phyloP scores from a whole-genome alignment of 2,888 invertebrate genomes.

The Chorisops tibialis region DNA sequence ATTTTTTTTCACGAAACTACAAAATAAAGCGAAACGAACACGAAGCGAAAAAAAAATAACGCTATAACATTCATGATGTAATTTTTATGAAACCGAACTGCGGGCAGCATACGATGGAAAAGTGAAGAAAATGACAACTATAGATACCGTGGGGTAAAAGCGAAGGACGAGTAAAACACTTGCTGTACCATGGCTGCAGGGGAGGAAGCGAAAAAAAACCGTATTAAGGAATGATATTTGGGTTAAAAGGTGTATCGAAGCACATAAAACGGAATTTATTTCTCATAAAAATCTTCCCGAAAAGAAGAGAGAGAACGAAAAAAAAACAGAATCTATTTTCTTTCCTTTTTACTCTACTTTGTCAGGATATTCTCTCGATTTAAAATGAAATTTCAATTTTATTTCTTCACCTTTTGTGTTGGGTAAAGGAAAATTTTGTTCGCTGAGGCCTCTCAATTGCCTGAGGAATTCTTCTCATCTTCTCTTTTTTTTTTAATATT shows the following conservation, averaged over 20 bases:
- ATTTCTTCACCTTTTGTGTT: conserved; percentile 26
- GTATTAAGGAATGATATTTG: conserved; percentile 32
- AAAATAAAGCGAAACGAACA: no score
- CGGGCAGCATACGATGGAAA: background rate
- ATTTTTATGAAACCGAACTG: conserved; percentile 1
- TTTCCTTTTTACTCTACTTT: background rate
- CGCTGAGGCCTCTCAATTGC: conserved; percentile 9
- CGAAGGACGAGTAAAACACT: background rate
- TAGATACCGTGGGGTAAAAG: no score
- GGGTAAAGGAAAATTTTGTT: background rate
- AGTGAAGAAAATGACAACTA: background rate
- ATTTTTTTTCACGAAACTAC: background rate
- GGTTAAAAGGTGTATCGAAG: conserved; percentile 38
- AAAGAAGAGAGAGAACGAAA: background rate
- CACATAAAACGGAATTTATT: conserved; percentile 39
- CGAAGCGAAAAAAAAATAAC: background rate
- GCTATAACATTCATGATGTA: conserved; percentile 1
- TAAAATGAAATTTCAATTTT: conserved; percentile 25
- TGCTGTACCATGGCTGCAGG: background rate
- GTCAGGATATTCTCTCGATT: conserved; percentile 5
- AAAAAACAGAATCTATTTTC: background rate
- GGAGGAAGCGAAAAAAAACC: background rate
- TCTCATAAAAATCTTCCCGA: conserved; percentile 30
- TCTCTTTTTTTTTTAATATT: conserved; percentile 10
- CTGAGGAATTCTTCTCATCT: conserved; percentile 8